Evolutionary conservation across 2,888 invertebrate genomes (phyloP).

Genomic region (Cephus runcator): DNA sequence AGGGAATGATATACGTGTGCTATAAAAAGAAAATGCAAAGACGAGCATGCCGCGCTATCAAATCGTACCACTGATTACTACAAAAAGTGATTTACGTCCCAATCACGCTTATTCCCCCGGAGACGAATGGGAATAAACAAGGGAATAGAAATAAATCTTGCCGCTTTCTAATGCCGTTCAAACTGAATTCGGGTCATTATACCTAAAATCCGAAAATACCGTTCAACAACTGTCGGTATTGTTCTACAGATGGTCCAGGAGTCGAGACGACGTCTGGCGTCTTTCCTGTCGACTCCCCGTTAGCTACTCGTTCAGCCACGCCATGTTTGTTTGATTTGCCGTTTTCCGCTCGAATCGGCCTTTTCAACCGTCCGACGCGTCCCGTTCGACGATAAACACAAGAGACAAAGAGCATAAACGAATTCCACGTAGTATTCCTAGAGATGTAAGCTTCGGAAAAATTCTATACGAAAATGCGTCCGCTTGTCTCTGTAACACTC

Average conservation of each 20-base stretch:
- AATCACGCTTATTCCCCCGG: background rate
- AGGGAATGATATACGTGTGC: background rate
- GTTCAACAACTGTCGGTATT: background rate
- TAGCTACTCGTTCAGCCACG: background rate
- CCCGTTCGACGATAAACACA: slow-evolving; percentile 11
- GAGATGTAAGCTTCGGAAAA: background rate
- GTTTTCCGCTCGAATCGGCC: slow-evolving; percentile 30
- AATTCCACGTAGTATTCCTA: background rate
- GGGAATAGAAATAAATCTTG: background rate
- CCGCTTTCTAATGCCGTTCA: background rate
- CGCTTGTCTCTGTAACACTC: background rate
- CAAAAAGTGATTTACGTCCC: background rate
- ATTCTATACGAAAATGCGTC: background rate
- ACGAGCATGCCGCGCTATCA: background rate
- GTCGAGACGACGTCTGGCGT: background rate
- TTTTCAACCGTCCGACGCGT: slow-evolving; percentile 14
- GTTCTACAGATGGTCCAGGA: background rate
- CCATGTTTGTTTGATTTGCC: slow-evolving; percentile 32
- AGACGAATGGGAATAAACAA: background rate
- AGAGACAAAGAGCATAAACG: background rate
- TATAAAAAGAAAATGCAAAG: background rate
- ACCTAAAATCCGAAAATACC: background rate
- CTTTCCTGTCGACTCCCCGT: background rate
- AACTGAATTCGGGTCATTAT: background rate
- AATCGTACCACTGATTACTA: background rate